Evolutionary conservation across 1,140 invertebrate species (phyloP), one percentile per base, ranked within the genome.

Genomic region (Drosophila azteca): DNA sequence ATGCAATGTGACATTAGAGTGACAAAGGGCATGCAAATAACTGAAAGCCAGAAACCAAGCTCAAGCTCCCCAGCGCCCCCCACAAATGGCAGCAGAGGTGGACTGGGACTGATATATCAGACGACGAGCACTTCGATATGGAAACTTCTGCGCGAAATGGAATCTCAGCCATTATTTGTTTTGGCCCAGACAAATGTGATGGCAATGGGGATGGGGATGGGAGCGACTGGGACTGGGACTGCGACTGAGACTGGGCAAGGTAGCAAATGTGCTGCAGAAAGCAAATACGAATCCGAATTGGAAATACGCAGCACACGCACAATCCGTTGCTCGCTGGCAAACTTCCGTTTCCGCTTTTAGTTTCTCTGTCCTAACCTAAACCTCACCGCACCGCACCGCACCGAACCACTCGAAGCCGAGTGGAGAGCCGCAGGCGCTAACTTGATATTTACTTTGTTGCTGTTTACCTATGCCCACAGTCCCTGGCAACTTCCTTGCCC

Each of bases 391-490:
- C 31, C 51, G 5, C 57, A 20, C 35, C 35, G 35, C 11, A 39
- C 35, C 11, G 35, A 11, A 39, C 35, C 72, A 59, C 59, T 73
- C 71, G 51, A 54, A 54, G 50, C 41, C 68, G 46, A 76, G 74
- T 66, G 59, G 55, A 77, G 77, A 66, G 83, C 83, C 79, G 70
- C 79, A 88, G 84, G 83, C 84, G 84, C 74, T 83, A 79, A 82
- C 82, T 87, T 88, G 83, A 87, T 87, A 87, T 87, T 87, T 88
- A 87, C 82, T 88, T 87, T 87, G 79, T 89, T 79, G 79, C 81
- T 87, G 75, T 88, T 87, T 87, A 87, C 82, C 78, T 75, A 78
- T 68, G 78, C 66, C 53, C 43, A 53, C 44, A 44, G 46, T 17
- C 51, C 64, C 52, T 53, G 24, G 49, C 63, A 59, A n/a, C 45